Conservation (phyloP, 2,888 invertebrate genomes). For the Julus scandinavius region DNA sequence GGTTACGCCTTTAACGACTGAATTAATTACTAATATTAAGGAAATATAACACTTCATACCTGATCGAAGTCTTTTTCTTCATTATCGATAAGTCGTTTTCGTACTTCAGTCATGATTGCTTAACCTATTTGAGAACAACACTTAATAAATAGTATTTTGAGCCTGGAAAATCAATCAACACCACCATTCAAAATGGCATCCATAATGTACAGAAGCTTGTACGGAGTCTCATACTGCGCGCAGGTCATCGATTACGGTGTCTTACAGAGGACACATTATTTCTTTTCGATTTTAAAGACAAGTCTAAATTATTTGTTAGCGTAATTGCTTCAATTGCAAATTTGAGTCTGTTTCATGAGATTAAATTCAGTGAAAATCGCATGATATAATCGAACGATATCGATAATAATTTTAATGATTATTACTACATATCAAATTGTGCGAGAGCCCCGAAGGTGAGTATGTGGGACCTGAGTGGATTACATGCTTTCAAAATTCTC, state of each 20-base stretch:
- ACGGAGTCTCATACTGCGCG: neutral
- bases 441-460: too few relatives aligned
- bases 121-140: neutral
- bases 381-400: too few relatives aligned
- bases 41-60: constrained; percentile 5
- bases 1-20: neutral
- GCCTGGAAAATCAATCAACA: neutral
- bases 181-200: constrained; percentile 8
- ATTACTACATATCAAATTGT: too few relatives aligned
- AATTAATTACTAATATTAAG: neutral
- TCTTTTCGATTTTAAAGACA: too few relatives aligned
- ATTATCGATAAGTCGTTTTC: constrained; percentile 42
- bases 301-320: too few relatives aligned
- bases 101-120: constrained; percentile 30
- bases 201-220: neutral
- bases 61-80: constrained; percentile 50
- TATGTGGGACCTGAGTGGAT: too few relatives aligned
- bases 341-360: too few relatives aligned
- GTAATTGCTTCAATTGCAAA: too few relatives aligned
- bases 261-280: neutral
- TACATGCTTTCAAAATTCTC: too few relatives aligned
- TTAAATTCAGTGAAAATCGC: too few relatives aligned
- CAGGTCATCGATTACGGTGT: neutral
- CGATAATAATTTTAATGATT: too few relatives aligned
- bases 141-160: neutral